Evolutionary conservation across 2,888 invertebrate genomes (phyloP).

Genomic region (Rhogogaster chlorosoma): DNA sequence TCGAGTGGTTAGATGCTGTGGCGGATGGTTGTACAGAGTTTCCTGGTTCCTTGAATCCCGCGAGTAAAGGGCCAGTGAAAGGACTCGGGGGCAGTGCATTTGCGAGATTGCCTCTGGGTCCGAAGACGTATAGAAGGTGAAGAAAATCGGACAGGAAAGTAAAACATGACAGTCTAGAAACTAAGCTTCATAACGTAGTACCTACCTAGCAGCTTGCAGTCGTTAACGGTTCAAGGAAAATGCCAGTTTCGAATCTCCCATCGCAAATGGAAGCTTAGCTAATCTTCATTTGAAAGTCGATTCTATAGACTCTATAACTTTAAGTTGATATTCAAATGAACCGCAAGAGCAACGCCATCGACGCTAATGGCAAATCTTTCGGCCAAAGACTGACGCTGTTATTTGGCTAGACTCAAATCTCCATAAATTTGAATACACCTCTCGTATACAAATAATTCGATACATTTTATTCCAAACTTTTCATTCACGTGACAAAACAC

Average conservation of each 20-base stretch:
- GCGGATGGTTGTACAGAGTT: slow-evolving; percentile 15
- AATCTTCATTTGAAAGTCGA: slow-evolving; percentile 44
- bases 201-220: neutral
- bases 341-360: slow-evolving; percentile 1
- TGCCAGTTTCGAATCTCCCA: neutral
- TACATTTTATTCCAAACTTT: neutral
- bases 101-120: slow-evolving; percentile 36
- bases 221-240: slow-evolving; percentile 3
- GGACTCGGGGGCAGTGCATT: slow-evolving; percentile 38
- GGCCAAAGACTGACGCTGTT: neutral
- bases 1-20: slow-evolving; percentile 21
- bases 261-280: slow-evolving; percentile 22
- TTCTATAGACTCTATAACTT: slow-evolving; percentile 33
- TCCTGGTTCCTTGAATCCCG: neutral
- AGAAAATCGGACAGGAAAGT: slow-evolving; percentile 14
- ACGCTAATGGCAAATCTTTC: slow-evolving; percentile 17
- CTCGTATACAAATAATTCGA: neutral
- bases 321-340: slow-evolving; percentile 45
- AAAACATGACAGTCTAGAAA: slow-evolving; percentile 11
- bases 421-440: neutral
- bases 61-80: neutral
- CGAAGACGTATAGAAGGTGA: slow-evolving; percentile 10
- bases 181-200: neutral
- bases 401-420: neutral
- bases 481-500: too few relatives aligned